Evolutionary conservation across 2,797 vertebrate species (phyloP).

Genomic region (Acanthiza pusilla): DNA sequence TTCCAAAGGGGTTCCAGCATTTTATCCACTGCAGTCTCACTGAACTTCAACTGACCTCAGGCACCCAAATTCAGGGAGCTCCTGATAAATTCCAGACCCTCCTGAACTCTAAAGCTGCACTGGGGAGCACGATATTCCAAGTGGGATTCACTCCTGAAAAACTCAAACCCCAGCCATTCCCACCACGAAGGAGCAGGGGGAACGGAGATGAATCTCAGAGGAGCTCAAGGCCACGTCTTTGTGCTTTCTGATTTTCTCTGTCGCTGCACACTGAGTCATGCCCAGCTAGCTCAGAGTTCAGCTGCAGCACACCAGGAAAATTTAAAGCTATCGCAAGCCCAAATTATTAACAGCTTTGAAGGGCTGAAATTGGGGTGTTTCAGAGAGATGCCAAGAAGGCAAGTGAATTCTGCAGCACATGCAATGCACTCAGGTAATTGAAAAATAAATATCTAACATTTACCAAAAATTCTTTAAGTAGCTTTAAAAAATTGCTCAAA

Average conservation of each 20-base stretch:
- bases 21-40: neutral
- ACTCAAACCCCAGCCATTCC: neutral
- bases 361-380: neutral
- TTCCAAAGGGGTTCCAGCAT: neutral
- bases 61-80: neutral
- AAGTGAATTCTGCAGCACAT: neutral
- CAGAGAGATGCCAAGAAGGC: neutral
- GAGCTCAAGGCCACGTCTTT: neutral
- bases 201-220: neutral
- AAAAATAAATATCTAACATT: neutral
- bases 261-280: conserved; percentile 19
- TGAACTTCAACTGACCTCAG: fast-evolving
- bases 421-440: neutral
- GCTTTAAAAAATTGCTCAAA: neutral
- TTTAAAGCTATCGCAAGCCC: conserved; percentile 2
- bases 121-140: neutral
- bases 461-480: neutral
- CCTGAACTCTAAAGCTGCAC: neutral
- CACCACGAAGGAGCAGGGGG: neutral
- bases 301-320: neutral
- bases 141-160: neutral
- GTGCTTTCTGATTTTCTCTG: neutral
- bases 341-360: neutral
- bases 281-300: conserved; percentile 37
- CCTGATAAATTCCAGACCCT: neutral